Conservation (phyloP, 2,113 vertebrate genomes). For the Uropsilus gracilis region DNA sequence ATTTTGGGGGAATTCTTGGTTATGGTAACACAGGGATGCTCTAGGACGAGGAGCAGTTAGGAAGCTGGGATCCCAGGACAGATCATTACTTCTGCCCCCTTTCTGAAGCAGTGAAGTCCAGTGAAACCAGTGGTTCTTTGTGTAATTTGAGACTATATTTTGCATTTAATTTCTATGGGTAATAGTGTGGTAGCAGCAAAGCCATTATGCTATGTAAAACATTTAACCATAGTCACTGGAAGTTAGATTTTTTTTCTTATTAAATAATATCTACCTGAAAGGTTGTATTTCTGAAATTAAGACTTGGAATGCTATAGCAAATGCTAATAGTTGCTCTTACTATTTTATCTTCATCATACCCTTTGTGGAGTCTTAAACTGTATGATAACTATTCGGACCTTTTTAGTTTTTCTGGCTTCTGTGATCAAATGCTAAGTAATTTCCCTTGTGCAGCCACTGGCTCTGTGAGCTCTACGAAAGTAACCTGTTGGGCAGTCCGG, state of each 20-base stretch:
- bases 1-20: background rate
- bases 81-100: background rate
- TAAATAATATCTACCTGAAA: background rate
- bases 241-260: background rate
- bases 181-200: background rate
- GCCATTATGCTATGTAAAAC: background rate
- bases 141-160: background rate
- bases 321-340: background rate
- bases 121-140: accelerated
- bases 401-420: background rate
- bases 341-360: background rate
- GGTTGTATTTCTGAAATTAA: constrained; percentile 38
- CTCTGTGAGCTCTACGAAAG: background rate
- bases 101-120: background rate
- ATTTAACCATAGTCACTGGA: background rate
- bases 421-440: background rate
- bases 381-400: background rate
- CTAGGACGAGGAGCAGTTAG: background rate
- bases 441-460: background rate
- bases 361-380: background rate
- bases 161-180: background rate
- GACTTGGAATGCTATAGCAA: background rate
- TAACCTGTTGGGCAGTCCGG: background rate
- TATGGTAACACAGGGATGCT: background rate
- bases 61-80: background rate